These are phyloP conservation scores for Spodoptera exigua DNA, from an alignment of 2,888 invertebrate genomes.

Conservation along the genomic window DNA sequence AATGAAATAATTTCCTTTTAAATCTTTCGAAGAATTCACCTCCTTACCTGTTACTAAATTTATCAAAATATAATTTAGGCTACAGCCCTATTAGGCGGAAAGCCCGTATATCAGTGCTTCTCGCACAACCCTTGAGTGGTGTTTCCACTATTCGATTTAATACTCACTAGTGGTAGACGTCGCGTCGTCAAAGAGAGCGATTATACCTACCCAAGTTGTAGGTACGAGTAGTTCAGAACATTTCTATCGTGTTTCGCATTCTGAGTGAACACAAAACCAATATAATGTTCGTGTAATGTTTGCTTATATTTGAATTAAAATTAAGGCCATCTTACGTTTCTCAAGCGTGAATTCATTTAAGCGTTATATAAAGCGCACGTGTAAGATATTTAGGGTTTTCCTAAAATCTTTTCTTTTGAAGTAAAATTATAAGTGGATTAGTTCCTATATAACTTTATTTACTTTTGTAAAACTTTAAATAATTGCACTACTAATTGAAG, in stretches of 20 bases:
- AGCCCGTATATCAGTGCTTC: background rate
- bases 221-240: slow-evolving; percentile 12
- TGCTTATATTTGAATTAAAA: slow-evolving; percentile 5
- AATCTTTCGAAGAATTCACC: too few species aligned
- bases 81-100: too few species aligned
- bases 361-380: too few species aligned
- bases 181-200: slow-evolving; percentile 18
- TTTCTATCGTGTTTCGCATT: slow-evolving; percentile 24
- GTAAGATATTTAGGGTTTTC: too few species aligned
- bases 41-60: too few species aligned
- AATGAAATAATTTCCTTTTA: too few species aligned
- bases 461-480: too few species aligned
- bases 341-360: background rate
- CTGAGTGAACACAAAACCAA: slow-evolving; percentile 19
- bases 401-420: too few species aligned
- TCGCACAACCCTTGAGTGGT: slow-evolving; percentile 1
- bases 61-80: too few species aligned
- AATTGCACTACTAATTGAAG: too few species aligned
- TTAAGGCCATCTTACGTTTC: slow-evolving; percentile 1
- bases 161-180: slow-evolving; percentile 12
- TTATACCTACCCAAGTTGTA: slow-evolving; percentile 9
- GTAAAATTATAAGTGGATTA: too few species aligned
- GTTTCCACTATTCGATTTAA: slow-evolving; percentile 33
- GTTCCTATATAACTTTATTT: too few species aligned
- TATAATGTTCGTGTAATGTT: slow-evolving; percentile 8